Conservation (phyloP, 2,797 vertebrate species). For the Euthynnus affinis region DNA sequence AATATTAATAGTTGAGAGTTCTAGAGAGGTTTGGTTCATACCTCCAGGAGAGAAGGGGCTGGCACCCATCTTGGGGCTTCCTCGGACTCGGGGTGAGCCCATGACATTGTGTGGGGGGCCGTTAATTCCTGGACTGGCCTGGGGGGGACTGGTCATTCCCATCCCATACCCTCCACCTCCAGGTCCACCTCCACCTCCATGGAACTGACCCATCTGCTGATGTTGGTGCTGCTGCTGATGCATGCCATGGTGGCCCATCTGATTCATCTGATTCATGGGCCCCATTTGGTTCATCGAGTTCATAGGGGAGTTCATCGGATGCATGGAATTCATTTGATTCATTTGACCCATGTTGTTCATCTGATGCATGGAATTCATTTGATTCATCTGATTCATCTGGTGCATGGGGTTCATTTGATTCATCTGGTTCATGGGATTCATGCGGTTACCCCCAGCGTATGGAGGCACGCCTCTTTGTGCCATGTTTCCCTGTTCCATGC, state of each 20-base stretch:
- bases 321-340: conserved; percentile 76
- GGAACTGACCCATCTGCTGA: conserved; percentile 78
- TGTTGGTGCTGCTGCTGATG: conserved; percentile 82
- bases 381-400: conserved; percentile 78
- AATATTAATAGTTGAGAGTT: neutral
- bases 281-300: conserved; percentile 80
- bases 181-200: conserved; percentile 71
- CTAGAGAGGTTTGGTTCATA: conserved; percentile 67
- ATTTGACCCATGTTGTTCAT: conserved; percentile 83
- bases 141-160: conserved; percentile 93
- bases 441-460: conserved; percentile 83
- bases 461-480: conserved; percentile 88
- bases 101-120: conserved; percentile 91
- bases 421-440: conserved; percentile 82
- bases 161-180: conserved; percentile 87
- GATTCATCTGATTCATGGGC: conserved; percentile 80
- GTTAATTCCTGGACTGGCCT: conserved; percentile 91
- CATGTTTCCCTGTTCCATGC: conserved; percentile 86
- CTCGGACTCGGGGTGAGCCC: conserved; percentile 93
- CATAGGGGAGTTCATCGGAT: conserved; percentile 78
- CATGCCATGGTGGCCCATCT: conserved; percentile 84
- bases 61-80: conserved; percentile 94
- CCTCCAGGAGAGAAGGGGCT: conserved; percentile 98
- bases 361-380: conserved; percentile 79
- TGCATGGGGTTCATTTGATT: conserved; percentile 81